phyloP scores from a whole-genome alignment of 1,140 invertebrate genomes.

The Drosophila melanica region DNA sequence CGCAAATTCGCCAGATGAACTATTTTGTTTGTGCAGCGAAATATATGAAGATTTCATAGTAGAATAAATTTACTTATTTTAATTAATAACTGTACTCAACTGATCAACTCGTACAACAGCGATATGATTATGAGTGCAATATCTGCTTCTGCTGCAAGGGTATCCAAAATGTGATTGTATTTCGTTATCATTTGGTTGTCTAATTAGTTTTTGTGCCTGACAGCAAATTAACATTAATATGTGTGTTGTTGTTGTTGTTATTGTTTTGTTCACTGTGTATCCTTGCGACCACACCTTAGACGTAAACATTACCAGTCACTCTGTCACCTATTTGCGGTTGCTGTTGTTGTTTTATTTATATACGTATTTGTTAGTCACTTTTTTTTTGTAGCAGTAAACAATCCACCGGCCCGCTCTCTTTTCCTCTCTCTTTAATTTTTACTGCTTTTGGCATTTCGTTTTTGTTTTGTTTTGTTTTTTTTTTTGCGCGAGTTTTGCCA shows the following conservation, averaged over 20 bases:
- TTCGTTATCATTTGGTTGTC: slow-evolving; percentile 42
- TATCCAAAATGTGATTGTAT: slow-evolving; percentile 2
- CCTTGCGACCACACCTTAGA: slow-evolving; percentile 41
- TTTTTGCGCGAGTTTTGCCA: slow-evolving; percentile 34
- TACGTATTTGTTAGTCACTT: slow-evolving; percentile 30
- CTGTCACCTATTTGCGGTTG: slow-evolving; percentile 14
- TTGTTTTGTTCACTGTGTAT: slow-evolving; percentile 15
- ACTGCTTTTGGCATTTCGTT: slow-evolving; percentile 31
- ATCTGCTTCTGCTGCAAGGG: slow-evolving; percentile 16
- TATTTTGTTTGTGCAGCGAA: too few relatives aligned
- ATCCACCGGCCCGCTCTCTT: slow-evolving; percentile 31
- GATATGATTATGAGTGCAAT: slow-evolving; percentile 1
- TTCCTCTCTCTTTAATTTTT: slow-evolving; percentile 23
- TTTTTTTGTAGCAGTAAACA: slow-evolving; percentile 45
- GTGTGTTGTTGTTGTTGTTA: slow-evolving; percentile 19
- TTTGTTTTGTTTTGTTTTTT: background rate
- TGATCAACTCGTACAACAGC: too few relatives aligned
- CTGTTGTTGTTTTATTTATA: slow-evolving; percentile 7
- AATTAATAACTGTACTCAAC: too few relatives aligned
- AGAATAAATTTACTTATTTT: too few relatives aligned
- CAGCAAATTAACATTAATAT: slow-evolving; percentile 23
- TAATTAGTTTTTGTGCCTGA: slow-evolving; percentile 53
- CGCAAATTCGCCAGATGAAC: too few relatives aligned
- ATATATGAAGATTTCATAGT: too few relatives aligned
- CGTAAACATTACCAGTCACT: slow-evolving; percentile 19